phyloP scores from a whole-genome alignment of 2,888 invertebrate species.

The Cantharis flavilabris region DNA sequence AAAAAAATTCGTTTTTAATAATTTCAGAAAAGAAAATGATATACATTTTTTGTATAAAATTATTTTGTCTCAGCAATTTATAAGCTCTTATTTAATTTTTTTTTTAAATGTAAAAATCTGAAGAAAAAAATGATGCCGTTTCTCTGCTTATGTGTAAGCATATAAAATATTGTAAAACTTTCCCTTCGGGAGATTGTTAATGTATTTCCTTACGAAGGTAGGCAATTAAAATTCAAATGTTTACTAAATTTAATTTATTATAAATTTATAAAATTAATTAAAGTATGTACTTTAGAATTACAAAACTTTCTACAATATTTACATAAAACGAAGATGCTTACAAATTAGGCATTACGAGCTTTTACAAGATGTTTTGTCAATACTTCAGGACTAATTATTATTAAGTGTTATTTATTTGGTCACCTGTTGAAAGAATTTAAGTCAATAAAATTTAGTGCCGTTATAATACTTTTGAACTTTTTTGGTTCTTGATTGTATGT shows the following conservation, averaged over 20 bases:
- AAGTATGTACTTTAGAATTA: background rate
- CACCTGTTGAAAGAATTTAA: background rate
- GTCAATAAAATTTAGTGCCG: background rate
- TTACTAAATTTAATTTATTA: background rate
- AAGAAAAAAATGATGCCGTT: no score
- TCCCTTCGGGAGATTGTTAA: background rate
- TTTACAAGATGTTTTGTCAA: background rate
- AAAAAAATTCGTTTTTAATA: no score
- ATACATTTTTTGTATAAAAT: no score
- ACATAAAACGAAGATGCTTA: background rate
- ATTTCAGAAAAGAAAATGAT: no score
- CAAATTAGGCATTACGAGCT: background rate
- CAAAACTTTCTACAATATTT: background rate
- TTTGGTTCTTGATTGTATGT: background rate
- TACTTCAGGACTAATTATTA: background rate
- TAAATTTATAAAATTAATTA: background rate
- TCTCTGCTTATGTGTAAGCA: no score
- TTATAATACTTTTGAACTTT: background rate
- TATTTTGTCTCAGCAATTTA: no score
- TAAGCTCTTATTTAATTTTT: no score
- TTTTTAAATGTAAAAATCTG: no score
- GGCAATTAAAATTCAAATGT: background rate
- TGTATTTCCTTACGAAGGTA: background rate
- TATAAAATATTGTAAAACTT: no score
- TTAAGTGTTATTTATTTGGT: background rate